Evolutionary conservation across 2,888 invertebrate species (phyloP).

Genomic region (Abrostola triplasia): DNA sequence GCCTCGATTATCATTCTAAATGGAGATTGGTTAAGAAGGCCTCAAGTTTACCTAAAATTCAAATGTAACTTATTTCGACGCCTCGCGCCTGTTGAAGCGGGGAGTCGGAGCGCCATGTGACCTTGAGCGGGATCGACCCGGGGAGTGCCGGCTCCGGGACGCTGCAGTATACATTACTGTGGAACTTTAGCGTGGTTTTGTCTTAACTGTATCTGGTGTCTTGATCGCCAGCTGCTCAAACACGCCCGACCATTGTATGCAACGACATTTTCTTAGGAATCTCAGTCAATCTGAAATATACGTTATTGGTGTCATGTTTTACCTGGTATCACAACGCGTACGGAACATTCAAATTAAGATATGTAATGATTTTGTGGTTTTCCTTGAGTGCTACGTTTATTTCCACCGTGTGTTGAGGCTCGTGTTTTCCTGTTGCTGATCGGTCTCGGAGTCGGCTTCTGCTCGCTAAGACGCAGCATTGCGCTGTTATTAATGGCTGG

Average conservation of each 20-base stretch:
- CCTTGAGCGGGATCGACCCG: neutral
- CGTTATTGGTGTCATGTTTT: constrained; percentile 6
- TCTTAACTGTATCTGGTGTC: neutral
- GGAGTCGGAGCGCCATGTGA: neutral
- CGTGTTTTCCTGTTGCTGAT: constrained; percentile 30
- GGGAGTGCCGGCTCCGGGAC: neutral
- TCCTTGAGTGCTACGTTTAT: constrained; percentile 34
- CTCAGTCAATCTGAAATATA: neutral
- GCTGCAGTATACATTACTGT: neutral
- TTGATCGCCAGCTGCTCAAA: neutral
- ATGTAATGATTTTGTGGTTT: constrained; percentile 39
- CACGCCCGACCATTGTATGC: neutral
- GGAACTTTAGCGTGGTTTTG: neutral
- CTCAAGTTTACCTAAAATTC: no score
- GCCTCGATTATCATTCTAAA: no score
- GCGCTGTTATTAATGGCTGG: constrained; percentile 2
- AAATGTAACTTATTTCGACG: no score
- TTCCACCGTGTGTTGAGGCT: constrained; percentile 12
- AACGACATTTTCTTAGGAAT: neutral
- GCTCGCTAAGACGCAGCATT: constrained; percentile 8
- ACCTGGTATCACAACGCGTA: constrained; percentile 12
- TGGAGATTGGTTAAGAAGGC: no score
- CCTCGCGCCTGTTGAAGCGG: neutral
- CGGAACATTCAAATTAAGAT: constrained; percentile 21
- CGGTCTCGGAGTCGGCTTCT: constrained; percentile 7